phyloP scores from a whole-genome alignment of 1,140 invertebrate genomes.

The Dinothrombium tinctorium region DNA sequence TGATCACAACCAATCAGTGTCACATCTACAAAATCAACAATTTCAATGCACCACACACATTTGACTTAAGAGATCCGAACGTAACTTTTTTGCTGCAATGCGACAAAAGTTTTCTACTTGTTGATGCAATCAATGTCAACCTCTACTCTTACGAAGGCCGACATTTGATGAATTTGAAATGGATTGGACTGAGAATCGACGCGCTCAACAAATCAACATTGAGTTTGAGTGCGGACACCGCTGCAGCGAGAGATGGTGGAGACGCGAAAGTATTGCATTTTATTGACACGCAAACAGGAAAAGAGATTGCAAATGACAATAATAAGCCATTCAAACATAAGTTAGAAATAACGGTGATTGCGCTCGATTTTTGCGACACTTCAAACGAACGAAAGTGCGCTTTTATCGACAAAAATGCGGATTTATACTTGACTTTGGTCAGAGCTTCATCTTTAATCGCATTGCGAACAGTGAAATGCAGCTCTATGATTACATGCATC shows the following conservation, averaged over 20 bases:
- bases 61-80: constrained; percentile 40
- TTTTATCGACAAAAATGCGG: constrained; percentile 52
- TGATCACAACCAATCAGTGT: constrained; percentile 73
- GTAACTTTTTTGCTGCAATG: constrained; percentile 55
- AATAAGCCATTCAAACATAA: constrained; percentile 31
- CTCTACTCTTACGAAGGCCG: constrained; percentile 73
- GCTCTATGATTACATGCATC: constrained; percentile 48
- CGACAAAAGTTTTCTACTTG: constrained; percentile 51
- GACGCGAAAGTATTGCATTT: constrained; percentile 62
- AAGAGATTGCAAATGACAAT: constrained; percentile 33
- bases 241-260: constrained; percentile 53
- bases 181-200: constrained; percentile 43
- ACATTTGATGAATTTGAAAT: constrained; percentile 46
- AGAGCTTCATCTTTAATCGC: constrained; percentile 30
- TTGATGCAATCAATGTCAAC: constrained; percentile 41
- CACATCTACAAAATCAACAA: constrained; percentile 61
- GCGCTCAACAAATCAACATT: constrained; percentile 30
- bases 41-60: constrained; percentile 59
- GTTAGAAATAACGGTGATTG: constrained; percentile 39
- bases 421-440: constrained; percentile 47
- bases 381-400: constrained; percentile 42
- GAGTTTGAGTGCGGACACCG: constrained; percentile 47
- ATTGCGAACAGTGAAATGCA: constrained; percentile 40
- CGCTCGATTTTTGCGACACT: constrained; percentile 49
- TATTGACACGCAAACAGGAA: constrained; percentile 48